Evolutionary conservation across 2,888 invertebrate species (phyloP), one percentile per base, ranked within the genome.

Genomic region (Asteroscopus sphinx): DNA sequence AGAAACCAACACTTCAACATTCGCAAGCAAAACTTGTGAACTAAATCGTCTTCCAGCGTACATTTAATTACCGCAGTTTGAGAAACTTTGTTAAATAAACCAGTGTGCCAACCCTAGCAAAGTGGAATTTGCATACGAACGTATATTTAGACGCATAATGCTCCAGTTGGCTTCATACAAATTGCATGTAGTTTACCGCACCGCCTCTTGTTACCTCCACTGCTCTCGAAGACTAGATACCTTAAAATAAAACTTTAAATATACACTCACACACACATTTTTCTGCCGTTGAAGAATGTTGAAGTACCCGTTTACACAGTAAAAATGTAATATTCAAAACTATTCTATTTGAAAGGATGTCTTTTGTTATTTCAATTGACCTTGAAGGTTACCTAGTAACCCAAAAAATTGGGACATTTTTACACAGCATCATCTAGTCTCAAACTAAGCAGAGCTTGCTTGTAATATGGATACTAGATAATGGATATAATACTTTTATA

Each of bases 31-130:
- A 62, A 48, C 57, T 57, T 53, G 6, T 33, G 5, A 45, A 46
- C 39, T 17, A 35, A 68, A 57, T 44, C 40, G 42, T 35, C 49
- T 57, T 53, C 30, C 32, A 3, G 17, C 37, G 9, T 21, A 52
- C 64, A 68, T 68, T 68, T 64, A 73, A 73, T 64, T 68, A 53
- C 42, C n/a, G 15, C 48, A 64, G 62, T 68, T 68, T 55, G 44
- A 12, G 41, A 44, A 59, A 72, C 35, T 64, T 57, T 6, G 13
- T 40, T 64, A 25, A 49, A 68, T 57, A 62, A 62, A 56, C 49
- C 28, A 47, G 17, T 11, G 16, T n/a, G 45, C 12, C 30, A 46
- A 44, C 36, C 40, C 35, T 13, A 12, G 46, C 45, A 37, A 13
- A 44, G 40, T 32, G 15, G 33, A 16, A 49, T 68, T 60, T 55